Conservation (phyloP, 2,888 invertebrate species). For the Agrilus cyanescens region DNA sequence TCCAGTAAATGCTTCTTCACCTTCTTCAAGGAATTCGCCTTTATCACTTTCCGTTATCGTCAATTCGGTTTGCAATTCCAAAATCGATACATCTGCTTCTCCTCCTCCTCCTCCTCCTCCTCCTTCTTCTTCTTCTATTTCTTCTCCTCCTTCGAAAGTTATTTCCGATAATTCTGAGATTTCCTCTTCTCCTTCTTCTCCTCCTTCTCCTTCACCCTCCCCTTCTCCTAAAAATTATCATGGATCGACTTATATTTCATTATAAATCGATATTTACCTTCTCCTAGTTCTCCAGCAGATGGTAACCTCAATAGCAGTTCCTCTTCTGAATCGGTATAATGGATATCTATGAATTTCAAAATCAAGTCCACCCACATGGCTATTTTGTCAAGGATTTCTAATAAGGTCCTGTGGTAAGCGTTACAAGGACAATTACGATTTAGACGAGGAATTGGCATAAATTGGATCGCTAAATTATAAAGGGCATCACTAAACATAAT, state of each 20-base stretch:
- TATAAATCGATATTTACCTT: conserved; percentile 8
- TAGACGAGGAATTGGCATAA: conserved; percentile 18
- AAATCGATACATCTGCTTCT: not conserved
- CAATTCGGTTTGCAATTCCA: not conserved
- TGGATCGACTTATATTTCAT: conserved; percentile 1
- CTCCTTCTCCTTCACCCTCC: conserved; percentile 5
- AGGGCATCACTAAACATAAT: conserved; percentile 22
- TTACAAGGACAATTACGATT: conserved; percentile 15
- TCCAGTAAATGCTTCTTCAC: not conserved
- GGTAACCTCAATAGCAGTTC: conserved; percentile 16
- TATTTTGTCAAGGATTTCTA: conserved; percentile 26
- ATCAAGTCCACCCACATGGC: conserved; percentile 28
- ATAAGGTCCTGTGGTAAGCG: conserved; percentile 11
- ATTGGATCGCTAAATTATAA: conserved; percentile 4
- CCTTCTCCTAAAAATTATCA: conserved; percentile 5
- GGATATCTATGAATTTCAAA: conserved; percentile 24
- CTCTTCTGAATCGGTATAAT: conserved; percentile 24
- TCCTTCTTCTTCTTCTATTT: not conserved
- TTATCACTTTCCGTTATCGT: conserved; percentile 5
- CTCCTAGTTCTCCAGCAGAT: conserved; percentile 9
- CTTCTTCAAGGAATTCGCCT: not conserved
- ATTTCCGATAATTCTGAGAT: not conserved
- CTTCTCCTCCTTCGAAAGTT: not conserved
- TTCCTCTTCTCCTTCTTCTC: conserved; percentile 9
- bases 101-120: not conserved